Base-by-base conservation (phyloP, 2,888 invertebrate genomes). In the Aethes cnicana region DNA sequence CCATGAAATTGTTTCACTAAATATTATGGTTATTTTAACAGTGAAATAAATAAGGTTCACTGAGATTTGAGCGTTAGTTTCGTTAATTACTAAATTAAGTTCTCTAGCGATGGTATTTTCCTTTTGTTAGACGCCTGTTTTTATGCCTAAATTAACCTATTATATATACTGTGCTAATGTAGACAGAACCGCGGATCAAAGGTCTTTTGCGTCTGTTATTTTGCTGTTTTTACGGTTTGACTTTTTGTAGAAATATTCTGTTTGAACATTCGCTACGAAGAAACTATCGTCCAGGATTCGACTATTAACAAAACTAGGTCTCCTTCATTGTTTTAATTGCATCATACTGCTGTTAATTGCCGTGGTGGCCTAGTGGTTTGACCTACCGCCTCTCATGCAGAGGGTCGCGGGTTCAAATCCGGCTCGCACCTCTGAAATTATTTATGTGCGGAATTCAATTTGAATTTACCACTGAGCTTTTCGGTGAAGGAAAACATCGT, bases 1-100 rank as follows among this genome's bases (percentile, higher is more conserved):
- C 74, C 74, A 72, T 78, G 71, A 67, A 72, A 75, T 72, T 74
- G 64, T 70, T 74, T 65, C 59, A 58, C 36, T 35, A 55, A 64
- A 65, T 68, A 69, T 68, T 64, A 57, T 61, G 54, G 52, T 66
- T 62, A 18, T 44, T 44, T 46, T 25, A 52, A 46, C 52, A 25
- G 52, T 46, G 20, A 39, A 11, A 46, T 39, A 39, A 37, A 30
- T 44, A 30, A 17, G 23, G 46, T 32, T 18, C 5, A 4, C 17
- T 28, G 8, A 8, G 41, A 18, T 42, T 11, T 2, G 28, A 4
- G 18, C 18, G 8, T 12, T 23, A 16, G 39, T 39, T 16, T 25
- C 23, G 23, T 25, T 25, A 3, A 14, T 39, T 23, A 25, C 23
- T n/a, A n/a, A n/a, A n/a, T n/a, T n/a, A n/a, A 35, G 25, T 25